phyloP scores from a whole-genome alignment of 2,113 vertebrate genomes.

The Cyanocitta stelleri region DNA sequence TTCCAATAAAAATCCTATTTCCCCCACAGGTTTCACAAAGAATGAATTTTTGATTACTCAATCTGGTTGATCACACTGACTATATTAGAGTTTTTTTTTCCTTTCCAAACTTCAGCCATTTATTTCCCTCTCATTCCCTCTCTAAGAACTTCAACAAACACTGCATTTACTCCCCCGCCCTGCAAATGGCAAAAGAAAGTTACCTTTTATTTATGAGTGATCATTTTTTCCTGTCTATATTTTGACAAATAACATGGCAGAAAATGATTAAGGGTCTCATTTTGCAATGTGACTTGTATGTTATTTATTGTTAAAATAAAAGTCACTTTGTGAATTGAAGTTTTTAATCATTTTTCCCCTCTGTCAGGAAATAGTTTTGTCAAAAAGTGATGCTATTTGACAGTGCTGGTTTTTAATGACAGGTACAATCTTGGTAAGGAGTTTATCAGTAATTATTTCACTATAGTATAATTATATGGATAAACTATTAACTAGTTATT shows the following conservation, averaged over 20 bases:
- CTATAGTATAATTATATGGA: neutral
- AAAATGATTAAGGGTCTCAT: constrained; percentile 68
- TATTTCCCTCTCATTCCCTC: neutral
- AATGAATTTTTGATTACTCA: constrained; percentile 8
- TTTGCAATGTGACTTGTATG: constrained; percentile 73
- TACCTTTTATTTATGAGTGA: constrained; percentile 67
- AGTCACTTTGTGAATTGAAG: constrained; percentile 74
- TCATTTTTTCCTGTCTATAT: constrained; percentile 65
- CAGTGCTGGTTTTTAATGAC: neutral
- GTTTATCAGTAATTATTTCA: constrained; percentile 15
- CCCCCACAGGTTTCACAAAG: neutral
- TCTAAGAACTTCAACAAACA: constrained; percentile 32
- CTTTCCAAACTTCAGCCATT: neutral
- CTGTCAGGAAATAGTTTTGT: constrained; percentile 50
- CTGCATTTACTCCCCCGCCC: neutral
- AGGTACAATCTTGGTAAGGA: neutral
- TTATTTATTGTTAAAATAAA: constrained; percentile 74
- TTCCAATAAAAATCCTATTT: neutral
- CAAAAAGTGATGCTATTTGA: constrained; percentile 24
- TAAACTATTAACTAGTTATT: neutral
- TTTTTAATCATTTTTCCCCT: constrained; percentile 67
- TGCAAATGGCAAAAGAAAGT: constrained; percentile 52
- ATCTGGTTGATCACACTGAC: neutral
- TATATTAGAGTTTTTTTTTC: neutral
- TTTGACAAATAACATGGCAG: constrained; percentile 71